Evolutionary conservation across 2,888 invertebrate species (phyloP), one percentile per base, ranked within the genome.

Genomic region (Plebejus argus): DNA sequence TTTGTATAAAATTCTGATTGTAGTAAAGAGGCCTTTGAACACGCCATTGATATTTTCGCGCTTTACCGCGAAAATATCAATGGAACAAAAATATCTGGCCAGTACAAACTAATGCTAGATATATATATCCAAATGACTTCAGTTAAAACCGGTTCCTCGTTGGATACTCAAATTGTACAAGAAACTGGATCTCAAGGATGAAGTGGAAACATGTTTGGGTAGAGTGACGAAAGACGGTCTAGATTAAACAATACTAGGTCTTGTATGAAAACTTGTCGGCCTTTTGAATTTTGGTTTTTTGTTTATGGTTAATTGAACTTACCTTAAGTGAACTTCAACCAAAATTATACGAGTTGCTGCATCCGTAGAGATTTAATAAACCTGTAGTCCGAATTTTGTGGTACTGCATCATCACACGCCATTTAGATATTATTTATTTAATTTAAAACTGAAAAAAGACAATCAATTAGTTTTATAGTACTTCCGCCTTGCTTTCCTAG

Each of bases 181-280:
- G 49, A 74, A 74, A 74, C 74, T 53, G 53, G 74, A 74, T 74
- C 53, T 74, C 74, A 74, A 74, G 74, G 74, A 74, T 74, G 74
- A 49, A 74, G 49, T 74, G 28, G 49, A 23, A 74, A 74, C 74
- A 74, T 28, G 74, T 74, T 74, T 53, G 74, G 74, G 53, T 49
- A 74, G 28, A 45, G 49, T 74, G 53, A 74, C 74, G 74, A 74
- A 74, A 74, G 74, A 74, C 49, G 74, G 74, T 74, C 74, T 74
- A 74, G 74, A 74, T 53, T 49, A 7, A 15, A 53, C 74, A 33
- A 53, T 53, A 23, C 74, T 74, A 74, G 74, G 45, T 72, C 15
- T 74, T 74, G 23, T 39, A 53, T 53, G 18, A 15, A 74, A 49
- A 74, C 74, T 74, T 53, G 74, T 53, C 18, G 39, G 23, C 45